Evolutionary conservation across 2,888 invertebrate species (phyloP).

Genomic region (Icerya purchasi): DNA sequence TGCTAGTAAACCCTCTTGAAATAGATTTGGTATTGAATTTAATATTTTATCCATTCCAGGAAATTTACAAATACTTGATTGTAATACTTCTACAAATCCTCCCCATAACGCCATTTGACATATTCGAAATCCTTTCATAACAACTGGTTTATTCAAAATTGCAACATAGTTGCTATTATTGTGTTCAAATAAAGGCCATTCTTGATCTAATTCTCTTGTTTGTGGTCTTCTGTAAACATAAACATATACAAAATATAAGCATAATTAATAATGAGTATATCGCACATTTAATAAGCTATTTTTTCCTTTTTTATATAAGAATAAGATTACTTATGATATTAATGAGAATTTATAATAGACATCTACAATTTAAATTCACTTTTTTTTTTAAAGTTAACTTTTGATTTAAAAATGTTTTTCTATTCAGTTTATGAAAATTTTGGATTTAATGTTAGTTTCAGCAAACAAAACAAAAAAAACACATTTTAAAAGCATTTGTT

Average conservation of each 20-base stretch:
- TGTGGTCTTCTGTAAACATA: conserved; percentile 17
- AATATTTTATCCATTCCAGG: conserved; percentile 14
- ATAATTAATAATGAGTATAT: background rate
- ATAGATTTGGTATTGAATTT: conserved; percentile 12
- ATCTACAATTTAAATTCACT: too few relatives aligned
- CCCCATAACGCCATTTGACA: conserved; percentile 50
- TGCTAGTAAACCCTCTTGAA: conserved; percentile 12
- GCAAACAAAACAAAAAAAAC: too few relatives aligned
- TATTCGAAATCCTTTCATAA: conserved; percentile 25
- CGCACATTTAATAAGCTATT: background rate
- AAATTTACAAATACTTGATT: conserved; percentile 31
- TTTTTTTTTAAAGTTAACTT: too few relatives aligned
- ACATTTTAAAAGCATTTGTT: too few relatives aligned
- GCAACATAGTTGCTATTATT: conserved; percentile 28
- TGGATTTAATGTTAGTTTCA: too few relatives aligned
- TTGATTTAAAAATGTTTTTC: too few relatives aligned
- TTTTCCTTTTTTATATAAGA: too few relatives aligned
- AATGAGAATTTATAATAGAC: too few relatives aligned
- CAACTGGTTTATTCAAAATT: conserved; percentile 29
- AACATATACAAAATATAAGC: background rate
- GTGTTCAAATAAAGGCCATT: conserved; percentile 18
- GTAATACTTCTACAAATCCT: conserved; percentile 34
- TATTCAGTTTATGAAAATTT: too few relatives aligned
- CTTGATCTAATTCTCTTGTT: conserved; percentile 13
- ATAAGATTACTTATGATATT: too few relatives aligned